Conservation (phyloP, 2,113 vertebrate genomes). For the Silurus asotus region DNA sequence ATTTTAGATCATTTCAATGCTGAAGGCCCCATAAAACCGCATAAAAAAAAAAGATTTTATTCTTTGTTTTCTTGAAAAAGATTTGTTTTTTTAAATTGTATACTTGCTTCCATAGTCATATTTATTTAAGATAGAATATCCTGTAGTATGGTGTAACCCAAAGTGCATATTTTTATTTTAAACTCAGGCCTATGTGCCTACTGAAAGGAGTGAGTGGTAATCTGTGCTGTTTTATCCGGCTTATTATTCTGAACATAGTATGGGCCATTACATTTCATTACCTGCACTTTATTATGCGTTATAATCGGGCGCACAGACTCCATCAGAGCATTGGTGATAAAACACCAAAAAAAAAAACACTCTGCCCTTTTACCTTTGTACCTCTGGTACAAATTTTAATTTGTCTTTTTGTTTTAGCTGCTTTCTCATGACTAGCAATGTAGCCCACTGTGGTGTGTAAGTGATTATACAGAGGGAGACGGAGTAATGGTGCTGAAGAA, state of each 20-base stretch:
- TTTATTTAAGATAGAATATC: neutral
- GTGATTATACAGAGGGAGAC: slow-evolving; percentile 58
- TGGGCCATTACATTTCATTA: slow-evolving; percentile 48
- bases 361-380: slow-evolving; percentile 43
- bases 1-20: neutral
- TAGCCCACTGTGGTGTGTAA: slow-evolving; percentile 45
- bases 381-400: slow-evolving; percentile 31
- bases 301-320: slow-evolving; percentile 42
- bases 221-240: slow-evolving; percentile 40
- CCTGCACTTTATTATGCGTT: slow-evolving; percentile 44
- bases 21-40: neutral
- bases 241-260: slow-evolving; percentile 46
- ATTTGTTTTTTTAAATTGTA: neutral
- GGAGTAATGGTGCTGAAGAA: slow-evolving; percentile 48
- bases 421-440: slow-evolving; percentile 56
- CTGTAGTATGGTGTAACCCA: neutral
- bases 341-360: slow-evolving; percentile 24
- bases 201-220: slow-evolving; percentile 41
- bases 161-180: slow-evolving; percentile 26
- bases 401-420: slow-evolving; percentile 48
- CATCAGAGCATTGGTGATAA: slow-evolving; percentile 33
- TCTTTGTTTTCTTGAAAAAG: neutral
- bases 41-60: neutral
- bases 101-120: neutral
- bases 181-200: slow-evolving; percentile 12